Base-by-base conservation (phyloP, 2,888 invertebrate genomes). In the Tiliacea aurago region DNA sequence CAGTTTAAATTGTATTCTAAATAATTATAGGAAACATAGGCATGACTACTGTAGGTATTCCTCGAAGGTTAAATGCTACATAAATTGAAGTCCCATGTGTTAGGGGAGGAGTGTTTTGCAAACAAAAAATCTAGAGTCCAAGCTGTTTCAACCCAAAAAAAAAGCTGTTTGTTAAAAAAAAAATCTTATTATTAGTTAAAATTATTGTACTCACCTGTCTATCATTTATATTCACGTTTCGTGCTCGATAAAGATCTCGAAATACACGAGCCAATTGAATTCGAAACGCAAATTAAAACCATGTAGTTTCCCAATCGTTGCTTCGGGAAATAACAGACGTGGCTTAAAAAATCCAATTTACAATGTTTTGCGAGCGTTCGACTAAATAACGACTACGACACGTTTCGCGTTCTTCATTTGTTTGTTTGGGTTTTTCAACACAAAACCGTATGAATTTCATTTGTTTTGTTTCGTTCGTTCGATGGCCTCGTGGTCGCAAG, bases 281-380 rank as follows among this genome's bases (percentile, higher is more conserved):
- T 45, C 11, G 28, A 55, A 64, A 70, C 23, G 53, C 37, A 61
- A 78, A 83, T 78, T 70, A 83, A 58, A n/a, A 59, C 41, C 61
- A 41, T 61, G 37, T 65, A 83, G 55, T 83, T 70, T 56, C 7
- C 43, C 49, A 55, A 70, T 55, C 15, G 28, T 23, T 55, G 23
- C 13, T 61, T 9, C 10, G 28, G 1, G 11, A 71, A 70, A 70
- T 64, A 79, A 61, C 23, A 55, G 23, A 62, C 5, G n/a, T 11
- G 53, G 59, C 53, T 51, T 64, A 61, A 78, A 78, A 82, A 84
- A 73, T 37, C 41, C 33, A 80, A 80, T 80, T 80, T 56, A n/a
- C 56, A 37, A 63, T 65, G 37, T 73, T 79, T 67, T n/a, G 49
- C 33, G 55, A 65, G n/a, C 49, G 37, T 79, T 67, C 63, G 58